Evolutionary conservation across 2,888 invertebrate species (phyloP).

Genomic region (Orthosia gothica): DNA sequence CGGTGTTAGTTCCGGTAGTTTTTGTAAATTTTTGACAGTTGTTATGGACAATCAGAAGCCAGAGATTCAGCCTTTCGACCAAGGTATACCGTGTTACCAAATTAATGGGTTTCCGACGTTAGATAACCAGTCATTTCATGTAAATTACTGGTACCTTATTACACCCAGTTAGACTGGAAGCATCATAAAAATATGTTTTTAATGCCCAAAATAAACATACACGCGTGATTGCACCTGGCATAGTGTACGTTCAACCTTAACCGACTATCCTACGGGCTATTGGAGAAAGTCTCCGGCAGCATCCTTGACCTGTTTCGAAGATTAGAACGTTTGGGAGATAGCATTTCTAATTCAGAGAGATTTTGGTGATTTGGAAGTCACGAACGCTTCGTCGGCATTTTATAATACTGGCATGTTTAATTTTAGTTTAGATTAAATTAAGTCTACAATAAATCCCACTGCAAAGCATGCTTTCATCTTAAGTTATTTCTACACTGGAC

Average conservation of each 20-base stretch:
- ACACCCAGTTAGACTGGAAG: no score
- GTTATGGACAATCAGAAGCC: no score
- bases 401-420: background rate
- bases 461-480: background rate
- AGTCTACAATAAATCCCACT: background rate
- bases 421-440: background rate
- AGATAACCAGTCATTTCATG: no score
- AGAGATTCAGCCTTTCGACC: no score
- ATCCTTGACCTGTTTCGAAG: constrained; percentile 69
- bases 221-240: no score
- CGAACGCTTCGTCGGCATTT: background rate
- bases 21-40: no score
- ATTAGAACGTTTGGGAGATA: constrained; percentile 56
- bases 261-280: constrained; percentile 5
- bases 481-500: background rate
- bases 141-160: no score
- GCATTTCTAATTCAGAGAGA: constrained; percentile 46
- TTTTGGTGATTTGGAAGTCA: constrained; percentile 12
- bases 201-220: background rate
- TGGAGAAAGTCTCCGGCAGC: constrained; percentile 68
- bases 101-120: no score
- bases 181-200: no score
- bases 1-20: no score
- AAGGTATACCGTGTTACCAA: no score
- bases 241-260: constrained; percentile 35